These are phyloP conservation scores for Vanessa atalanta DNA, from an alignment of 1,140 invertebrate species.

Conservation along the genomic window DNA sequence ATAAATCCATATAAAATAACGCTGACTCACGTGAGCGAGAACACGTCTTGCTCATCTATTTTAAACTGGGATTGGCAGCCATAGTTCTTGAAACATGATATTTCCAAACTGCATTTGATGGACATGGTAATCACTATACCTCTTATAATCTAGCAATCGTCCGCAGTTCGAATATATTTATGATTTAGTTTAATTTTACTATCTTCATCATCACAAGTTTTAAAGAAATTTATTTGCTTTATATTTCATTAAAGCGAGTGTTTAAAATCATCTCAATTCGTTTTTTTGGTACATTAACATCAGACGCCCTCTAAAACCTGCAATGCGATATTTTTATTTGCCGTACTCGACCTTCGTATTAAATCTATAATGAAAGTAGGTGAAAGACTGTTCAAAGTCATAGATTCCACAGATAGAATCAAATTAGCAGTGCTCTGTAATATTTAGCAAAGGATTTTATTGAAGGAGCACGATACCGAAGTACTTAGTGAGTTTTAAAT, in stretches of 20 bases:
- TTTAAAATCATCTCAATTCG: neutral
- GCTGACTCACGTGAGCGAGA: neutral
- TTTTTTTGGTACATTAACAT: neutral
- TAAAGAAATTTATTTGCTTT: too few species aligned
- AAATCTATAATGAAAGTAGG: conserved; percentile 10
- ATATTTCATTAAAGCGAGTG: too few species aligned
- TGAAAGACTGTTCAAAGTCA: conserved; percentile 17
- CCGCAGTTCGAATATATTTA: too few species aligned
- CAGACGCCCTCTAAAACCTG: conserved; percentile 10
- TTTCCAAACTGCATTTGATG: neutral
- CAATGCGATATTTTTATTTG: conserved; percentile 20
- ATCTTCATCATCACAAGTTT: too few species aligned
- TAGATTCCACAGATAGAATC: neutral
- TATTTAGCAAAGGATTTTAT: too few species aligned
- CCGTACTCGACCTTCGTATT: conserved; percentile 17
- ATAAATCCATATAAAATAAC: neutral
- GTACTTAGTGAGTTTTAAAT: too few species aligned
- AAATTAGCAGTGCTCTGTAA: neutral
- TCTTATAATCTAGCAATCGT: neutral
- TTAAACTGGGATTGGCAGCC: conserved; percentile 4
- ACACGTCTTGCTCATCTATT: conserved; percentile 7
- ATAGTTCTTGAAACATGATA: neutral
- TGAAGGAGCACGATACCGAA: too few species aligned
- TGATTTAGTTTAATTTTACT: too few species aligned
- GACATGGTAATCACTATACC: neutral